Conservation (phyloP, 2,797 vertebrate species). For the Enteromius argenteus region DNA sequence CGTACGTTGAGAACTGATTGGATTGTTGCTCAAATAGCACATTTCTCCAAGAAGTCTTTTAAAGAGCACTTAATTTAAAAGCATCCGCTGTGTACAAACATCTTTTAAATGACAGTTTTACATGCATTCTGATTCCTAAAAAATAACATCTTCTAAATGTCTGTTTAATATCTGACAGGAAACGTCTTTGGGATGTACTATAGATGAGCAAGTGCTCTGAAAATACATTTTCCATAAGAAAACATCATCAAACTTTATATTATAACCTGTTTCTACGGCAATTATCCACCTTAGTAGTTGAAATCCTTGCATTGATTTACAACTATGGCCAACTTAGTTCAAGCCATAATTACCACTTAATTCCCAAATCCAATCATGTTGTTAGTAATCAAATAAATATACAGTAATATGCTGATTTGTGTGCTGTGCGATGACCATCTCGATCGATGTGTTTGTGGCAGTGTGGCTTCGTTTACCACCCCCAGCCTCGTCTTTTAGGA, state of each 20-base stretch:
- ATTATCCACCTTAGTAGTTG: background rate
- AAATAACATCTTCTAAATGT: background rate
- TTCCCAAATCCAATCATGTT: background rate
- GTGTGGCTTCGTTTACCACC: constrained; percentile 33
- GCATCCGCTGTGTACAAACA: background rate
- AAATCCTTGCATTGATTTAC: background rate
- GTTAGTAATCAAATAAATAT: background rate
- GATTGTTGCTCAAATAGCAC: background rate
- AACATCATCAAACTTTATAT: background rate
- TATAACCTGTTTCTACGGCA: too few relatives aligned
- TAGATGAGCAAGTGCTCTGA: background rate
- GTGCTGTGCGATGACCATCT: background rate
- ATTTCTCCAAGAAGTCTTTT: background rate
- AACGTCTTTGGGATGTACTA: background rate
- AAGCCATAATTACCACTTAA: background rate
- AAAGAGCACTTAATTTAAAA: background rate
- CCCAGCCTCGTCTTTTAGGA: constrained; percentile 30
- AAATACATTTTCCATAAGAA: background rate
- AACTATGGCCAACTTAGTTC: background rate
- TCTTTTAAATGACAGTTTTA: background rate
- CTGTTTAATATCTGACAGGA: background rate
- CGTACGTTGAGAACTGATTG: background rate
- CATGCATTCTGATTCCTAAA: background rate
- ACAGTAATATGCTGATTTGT: background rate
- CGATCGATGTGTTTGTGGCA: constrained; percentile 38